Evolutionary conservation across 2,888 invertebrate species (phyloP).

Genomic region (Eurytoma adleriae): DNA sequence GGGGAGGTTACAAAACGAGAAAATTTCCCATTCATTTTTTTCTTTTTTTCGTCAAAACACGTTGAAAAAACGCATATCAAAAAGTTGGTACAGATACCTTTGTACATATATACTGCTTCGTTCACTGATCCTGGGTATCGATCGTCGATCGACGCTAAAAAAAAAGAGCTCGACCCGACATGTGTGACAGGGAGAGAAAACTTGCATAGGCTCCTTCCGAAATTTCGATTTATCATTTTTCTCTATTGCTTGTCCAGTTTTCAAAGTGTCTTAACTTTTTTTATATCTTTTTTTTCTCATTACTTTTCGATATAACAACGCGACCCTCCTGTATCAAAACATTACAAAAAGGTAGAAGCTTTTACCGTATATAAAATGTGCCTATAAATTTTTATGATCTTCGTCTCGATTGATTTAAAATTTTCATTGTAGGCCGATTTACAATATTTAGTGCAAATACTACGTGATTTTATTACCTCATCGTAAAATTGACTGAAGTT

Average conservation of each 20-base stretch:
- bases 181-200: conserved; percentile 31
- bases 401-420: not conserved
- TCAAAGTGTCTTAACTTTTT: conserved; percentile 30
- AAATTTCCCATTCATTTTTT: not conserved
- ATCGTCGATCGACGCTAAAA: conserved; percentile 32
- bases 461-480: conserved; percentile 3
- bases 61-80: conserved; percentile 55
- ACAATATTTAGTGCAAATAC: not conserved
- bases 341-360: too few species aligned
- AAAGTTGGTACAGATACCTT: conserved; percentile 55
- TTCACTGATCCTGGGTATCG: conserved; percentile 21
- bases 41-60: conserved; percentile 20
- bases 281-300: not conserved
- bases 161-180: conserved; percentile 37
- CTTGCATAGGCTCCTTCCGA: conserved; percentile 26
- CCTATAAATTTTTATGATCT: conserved; percentile 4
- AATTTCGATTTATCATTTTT: conserved; percentile 50
- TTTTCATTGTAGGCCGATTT: conserved; percentile 19
- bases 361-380: not conserved
- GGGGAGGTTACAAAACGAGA: conserved; percentile 22
- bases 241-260: conserved; percentile 20
- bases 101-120: conserved; percentile 55
- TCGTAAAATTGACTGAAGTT: not conserved
- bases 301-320: not conserved
- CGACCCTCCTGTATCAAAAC: not conserved